phyloP scores from a whole-genome alignment of 2,113 vertebrate genomes.

The Sinocyclocheilus rhinocerous region DNA sequence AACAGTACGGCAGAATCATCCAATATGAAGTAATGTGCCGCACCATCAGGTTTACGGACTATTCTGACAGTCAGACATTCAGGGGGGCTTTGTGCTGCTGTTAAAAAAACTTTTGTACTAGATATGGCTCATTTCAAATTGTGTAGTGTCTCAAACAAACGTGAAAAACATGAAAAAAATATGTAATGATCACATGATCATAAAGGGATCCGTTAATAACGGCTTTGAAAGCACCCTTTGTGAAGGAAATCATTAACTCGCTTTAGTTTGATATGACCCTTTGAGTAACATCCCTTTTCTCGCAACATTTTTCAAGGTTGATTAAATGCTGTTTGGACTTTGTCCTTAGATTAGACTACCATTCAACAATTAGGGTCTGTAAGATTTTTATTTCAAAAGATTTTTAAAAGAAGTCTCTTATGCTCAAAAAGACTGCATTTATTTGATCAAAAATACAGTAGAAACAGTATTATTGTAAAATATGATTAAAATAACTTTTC shows the following conservation, averaged over 20 bases:
- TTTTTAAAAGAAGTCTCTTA: background rate
- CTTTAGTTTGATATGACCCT: background rate
- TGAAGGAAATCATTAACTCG: background rate
- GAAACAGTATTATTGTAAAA: background rate
- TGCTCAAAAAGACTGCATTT: background rate
- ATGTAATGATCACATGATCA: background rate
- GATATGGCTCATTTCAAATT: background rate
- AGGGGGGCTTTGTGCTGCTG: background rate
- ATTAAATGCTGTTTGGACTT: background rate
- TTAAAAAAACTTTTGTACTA: background rate
- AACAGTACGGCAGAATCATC: conserved; percentile 40
- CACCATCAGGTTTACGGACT: conserved; percentile 10
- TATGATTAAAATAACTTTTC: background rate
- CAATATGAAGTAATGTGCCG: conserved; percentile 13
- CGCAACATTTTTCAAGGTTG: background rate
- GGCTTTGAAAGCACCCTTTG: background rate
- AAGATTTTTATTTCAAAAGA: background rate
- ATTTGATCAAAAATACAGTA: background rate
- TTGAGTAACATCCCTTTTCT: background rate
- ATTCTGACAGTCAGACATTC: conserved; percentile 22
- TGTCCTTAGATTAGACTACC: background rate
- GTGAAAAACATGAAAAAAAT: background rate
- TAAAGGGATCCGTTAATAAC: background rate
- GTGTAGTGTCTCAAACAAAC: background rate
- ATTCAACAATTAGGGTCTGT: background rate